These are phyloP conservation scores for Vannuccia rotundouncinata DNA, from an alignment of 2,888 invertebrate species.

Conservation along the genomic window DNA sequence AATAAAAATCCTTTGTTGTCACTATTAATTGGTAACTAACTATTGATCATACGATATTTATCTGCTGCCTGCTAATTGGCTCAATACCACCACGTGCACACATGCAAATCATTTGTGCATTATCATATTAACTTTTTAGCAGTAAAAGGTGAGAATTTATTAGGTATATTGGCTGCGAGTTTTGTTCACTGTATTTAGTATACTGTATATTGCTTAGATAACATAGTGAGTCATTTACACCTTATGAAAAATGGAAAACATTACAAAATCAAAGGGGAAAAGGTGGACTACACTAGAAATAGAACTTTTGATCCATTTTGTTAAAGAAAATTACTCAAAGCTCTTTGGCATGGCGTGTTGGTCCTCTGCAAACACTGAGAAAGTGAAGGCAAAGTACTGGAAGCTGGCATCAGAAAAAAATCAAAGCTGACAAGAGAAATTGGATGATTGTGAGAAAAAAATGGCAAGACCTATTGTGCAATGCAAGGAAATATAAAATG, in stretches of 20 bases:
- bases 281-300: conserved; percentile 5
- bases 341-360: conserved; percentile 18
- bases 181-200: not conserved
- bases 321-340: not conserved
- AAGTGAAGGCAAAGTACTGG: conserved; percentile 13
- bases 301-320: not conserved
- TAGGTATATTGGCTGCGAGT: not conserved
- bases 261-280: not conserved
- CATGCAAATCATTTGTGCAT: not conserved
- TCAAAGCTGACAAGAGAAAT: not conserved
- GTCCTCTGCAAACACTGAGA: conserved; percentile 1
- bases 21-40: not conserved
- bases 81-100: not conserved
- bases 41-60: not conserved
- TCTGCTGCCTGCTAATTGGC: not conserved
- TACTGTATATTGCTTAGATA: not conserved
- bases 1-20: too few relatives aligned
- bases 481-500: conserved; percentile 25
- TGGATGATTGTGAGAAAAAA: conserved; percentile 10
- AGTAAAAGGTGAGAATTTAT: too few relatives aligned
- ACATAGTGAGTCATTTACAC: not conserved
- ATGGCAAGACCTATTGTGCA: not conserved
- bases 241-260: not conserved
- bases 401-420: not conserved
- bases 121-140: too few relatives aligned